These are phyloP conservation scores for Poeciliopsis occidentalis DNA, from an alignment of 2,113 vertebrate genomes.

Conservation along the genomic window DNA sequence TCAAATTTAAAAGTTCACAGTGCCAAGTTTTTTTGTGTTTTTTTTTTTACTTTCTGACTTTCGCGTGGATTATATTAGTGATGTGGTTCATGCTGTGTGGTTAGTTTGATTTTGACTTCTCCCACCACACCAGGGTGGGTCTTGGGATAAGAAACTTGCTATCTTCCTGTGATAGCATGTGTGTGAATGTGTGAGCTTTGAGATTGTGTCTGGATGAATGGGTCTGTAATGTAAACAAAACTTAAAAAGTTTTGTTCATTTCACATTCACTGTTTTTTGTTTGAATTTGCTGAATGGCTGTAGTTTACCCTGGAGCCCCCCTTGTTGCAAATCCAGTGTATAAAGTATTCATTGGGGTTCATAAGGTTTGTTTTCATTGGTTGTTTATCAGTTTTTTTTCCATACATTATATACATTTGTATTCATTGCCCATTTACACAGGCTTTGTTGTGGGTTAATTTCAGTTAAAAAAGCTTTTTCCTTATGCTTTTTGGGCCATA, in stretches of 20 bases:
- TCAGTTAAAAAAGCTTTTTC: background rate
- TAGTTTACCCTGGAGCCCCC: constrained; percentile 35
- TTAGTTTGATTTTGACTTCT: too few species aligned
- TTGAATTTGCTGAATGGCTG: constrained; percentile 42
- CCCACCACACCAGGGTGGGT: too few species aligned
- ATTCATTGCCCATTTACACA: background rate
- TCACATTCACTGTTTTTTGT: constrained; percentile 1
- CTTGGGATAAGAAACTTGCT: background rate
- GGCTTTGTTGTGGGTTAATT: constrained; percentile 3
- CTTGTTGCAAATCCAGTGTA: constrained; percentile 54
- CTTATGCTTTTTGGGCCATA: background rate
- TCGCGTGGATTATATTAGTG: too few species aligned
- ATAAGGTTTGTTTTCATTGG: constrained; percentile 10
- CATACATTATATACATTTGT: constrained; percentile 2
- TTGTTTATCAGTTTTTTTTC: background rate
- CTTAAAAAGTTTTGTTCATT: too few species aligned
- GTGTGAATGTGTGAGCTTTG: too few species aligned
- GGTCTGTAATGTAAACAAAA: background rate
- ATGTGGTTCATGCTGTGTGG: too few species aligned
- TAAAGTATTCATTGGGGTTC: constrained; percentile 31
- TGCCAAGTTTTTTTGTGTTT: too few species aligned
- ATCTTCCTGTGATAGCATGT: too few species aligned
- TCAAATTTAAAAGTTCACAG: too few species aligned
- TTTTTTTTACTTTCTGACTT: too few species aligned
- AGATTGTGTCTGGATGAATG: background rate